phyloP scores from a whole-genome alignment of 2,888 invertebrate species.

The Saturnia japonica region DNA sequence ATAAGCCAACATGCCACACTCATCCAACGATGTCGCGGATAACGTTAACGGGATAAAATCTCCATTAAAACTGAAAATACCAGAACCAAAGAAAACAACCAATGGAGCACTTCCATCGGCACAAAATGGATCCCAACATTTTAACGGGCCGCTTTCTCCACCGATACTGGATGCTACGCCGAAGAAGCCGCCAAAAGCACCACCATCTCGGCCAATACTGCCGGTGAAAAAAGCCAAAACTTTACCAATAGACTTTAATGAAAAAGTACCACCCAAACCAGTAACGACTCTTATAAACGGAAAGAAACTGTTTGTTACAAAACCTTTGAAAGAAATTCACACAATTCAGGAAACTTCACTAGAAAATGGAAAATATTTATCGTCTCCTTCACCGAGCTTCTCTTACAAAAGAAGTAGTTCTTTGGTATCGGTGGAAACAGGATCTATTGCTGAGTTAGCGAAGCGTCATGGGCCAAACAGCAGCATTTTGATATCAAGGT shows the following conservation, averaged over 20 bases:
- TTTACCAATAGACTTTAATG: slow-evolving; percentile 72
- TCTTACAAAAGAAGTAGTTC: slow-evolving; percentile 68
- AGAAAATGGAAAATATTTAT: slow-evolving; percentile 57
- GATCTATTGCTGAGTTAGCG: slow-evolving; percentile 76
- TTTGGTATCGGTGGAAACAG: slow-evolving; percentile 69
- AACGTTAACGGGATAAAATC: slow-evolving; percentile 42
- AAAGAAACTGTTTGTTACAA: slow-evolving; percentile 68
- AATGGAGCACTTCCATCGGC: slow-evolving; percentile 44
- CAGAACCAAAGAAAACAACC: slow-evolving; percentile 51
- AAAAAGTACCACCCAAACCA: slow-evolving; percentile 60
- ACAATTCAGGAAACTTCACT: slow-evolving; percentile 53
- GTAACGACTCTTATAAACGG: slow-evolving; percentile 57
- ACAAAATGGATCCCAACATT: slow-evolving; percentile 55
- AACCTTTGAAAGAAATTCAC: slow-evolving; percentile 71
- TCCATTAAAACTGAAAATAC: slow-evolving; percentile 65
- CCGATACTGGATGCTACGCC: slow-evolving; percentile 68
- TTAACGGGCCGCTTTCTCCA: slow-evolving; percentile 67
- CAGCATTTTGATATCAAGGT: slow-evolving; percentile 72
- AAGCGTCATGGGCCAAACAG: slow-evolving; percentile 63
- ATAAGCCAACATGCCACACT: slow-evolving; percentile 66
- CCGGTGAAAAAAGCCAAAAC: slow-evolving; percentile 76
- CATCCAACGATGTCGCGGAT: slow-evolving; percentile 41
- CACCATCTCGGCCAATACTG: slow-evolving; percentile 61
- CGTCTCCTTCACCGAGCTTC: slow-evolving; percentile 66
- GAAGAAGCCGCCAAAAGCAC: slow-evolving; percentile 73